A percentile compares a stretch with the other conserved stretches of the same genome.
Evolutionary conservation across 2,113 vertebrate species (phyloP).

Genomic region (Psittacula cyanocephala): DNA sequence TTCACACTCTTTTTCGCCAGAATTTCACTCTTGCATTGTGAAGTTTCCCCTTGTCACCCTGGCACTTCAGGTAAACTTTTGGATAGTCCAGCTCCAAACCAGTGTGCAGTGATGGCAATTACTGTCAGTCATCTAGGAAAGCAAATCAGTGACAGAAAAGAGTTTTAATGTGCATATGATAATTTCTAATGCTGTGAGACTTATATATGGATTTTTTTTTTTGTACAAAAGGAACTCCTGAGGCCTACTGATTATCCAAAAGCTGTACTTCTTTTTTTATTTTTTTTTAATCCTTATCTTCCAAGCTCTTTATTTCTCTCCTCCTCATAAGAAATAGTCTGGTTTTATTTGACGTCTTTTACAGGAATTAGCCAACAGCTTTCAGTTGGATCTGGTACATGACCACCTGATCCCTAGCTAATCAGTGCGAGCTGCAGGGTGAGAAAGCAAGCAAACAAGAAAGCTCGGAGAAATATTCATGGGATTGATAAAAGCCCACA

Average conservation of each 20-base stretch:
- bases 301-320: background rate
- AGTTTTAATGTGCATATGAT: background rate
- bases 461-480: background rate
- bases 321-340: background rate
- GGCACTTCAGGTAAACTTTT: background rate
- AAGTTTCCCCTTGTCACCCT: background rate
- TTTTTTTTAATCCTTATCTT: background rate
- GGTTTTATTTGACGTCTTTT: background rate
- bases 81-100: background rate
- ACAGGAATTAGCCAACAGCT: background rate
- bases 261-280: background rate
- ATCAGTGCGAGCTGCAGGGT: background rate
- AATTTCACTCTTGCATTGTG: background rate
- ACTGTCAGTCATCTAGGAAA: background rate
- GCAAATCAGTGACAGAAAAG: background rate
- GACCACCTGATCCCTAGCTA: background rate
- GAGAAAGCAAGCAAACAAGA: background rate
- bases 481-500: background rate
- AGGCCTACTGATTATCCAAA: background rate
- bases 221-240: background rate
- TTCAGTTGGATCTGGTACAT: background rate
- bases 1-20: background rate
- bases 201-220: background rate
- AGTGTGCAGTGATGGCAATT: background rate
- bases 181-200: background rate